Evolutionary conservation across 2,888 invertebrate species (phyloP).

Genomic region (Charanyca ferruginea): DNA sequence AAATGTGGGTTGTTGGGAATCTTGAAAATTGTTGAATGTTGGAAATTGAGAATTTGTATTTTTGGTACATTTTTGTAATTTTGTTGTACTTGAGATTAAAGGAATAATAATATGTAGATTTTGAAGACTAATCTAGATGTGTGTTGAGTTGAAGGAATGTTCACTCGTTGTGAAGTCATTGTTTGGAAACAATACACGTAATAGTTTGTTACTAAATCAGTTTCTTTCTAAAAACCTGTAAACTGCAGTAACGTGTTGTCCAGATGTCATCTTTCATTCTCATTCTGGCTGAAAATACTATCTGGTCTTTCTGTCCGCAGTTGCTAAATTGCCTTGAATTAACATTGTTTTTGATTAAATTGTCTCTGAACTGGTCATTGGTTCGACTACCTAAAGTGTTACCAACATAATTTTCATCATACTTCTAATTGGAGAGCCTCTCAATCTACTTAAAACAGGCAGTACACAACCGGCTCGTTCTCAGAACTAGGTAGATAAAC

Average conservation of each 20-base stretch:
- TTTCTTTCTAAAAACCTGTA: neutral
- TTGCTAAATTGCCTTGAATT: neutral
- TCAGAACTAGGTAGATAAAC: slow-evolving; percentile 60
- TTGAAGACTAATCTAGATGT: neutral
- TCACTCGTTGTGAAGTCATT: no score
- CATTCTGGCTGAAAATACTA: neutral
- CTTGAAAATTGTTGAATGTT: no score
- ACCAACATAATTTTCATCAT: slow-evolving; percentile 9
- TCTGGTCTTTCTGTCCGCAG: neutral
- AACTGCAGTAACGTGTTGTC: neutral
- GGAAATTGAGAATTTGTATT: slow-evolving; percentile 36
- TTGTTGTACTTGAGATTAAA: slow-evolving; percentile 32
- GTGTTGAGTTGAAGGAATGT: no score
- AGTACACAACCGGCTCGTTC: slow-evolving; percentile 28
- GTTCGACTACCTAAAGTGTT: neutral
- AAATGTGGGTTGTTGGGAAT: slow-evolving; percentile 42
- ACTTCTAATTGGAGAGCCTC: slow-evolving; percentile 20
- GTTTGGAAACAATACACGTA: neutral
- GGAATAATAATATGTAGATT: no score
- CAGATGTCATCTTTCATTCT: neutral
- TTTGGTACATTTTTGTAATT: slow-evolving; percentile 21
- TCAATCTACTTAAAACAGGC: slow-evolving; percentile 26
- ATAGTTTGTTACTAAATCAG: neutral
- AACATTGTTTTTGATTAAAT: neutral
- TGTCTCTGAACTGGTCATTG: neutral